Conservation (phyloP, 2,888 invertebrate genomes). For the Andrena chrysosceles region DNA sequence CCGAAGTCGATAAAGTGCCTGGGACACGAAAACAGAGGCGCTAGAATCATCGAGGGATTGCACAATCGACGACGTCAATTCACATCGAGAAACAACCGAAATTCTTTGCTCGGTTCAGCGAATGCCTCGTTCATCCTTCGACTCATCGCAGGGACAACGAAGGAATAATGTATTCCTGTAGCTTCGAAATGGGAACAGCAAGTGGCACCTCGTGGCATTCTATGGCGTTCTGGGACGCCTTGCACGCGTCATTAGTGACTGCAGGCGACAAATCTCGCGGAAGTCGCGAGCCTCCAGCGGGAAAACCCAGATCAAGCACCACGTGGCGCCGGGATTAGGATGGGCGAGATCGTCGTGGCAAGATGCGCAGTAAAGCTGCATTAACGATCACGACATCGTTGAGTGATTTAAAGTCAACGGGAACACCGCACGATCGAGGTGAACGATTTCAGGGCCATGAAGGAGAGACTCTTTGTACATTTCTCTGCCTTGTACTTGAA, state of each 20-base stretch:
- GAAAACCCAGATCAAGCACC: conserved; percentile 41
- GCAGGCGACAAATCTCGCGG: conserved; percentile 5
- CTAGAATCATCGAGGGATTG: neutral
- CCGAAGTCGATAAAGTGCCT: neutral
- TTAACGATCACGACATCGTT: neutral
- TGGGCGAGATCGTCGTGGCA: neutral
- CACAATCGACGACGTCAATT: conserved; percentile 3
- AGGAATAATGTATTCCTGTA: neutral
- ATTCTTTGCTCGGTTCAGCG: neutral
- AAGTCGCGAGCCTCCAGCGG: conserved; percentile 10
- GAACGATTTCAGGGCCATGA: too few species aligned
- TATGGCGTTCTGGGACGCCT: neutral
- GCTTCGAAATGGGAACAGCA: neutral
- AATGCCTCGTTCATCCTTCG: neutral
- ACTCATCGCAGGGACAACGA: neutral
- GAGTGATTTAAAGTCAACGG: neutral
- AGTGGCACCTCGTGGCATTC: neutral
- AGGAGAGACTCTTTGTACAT: too few species aligned
- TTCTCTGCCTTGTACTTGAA: too few species aligned
- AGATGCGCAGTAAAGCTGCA: neutral
- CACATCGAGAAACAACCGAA: neutral
- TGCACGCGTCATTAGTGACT: conserved; percentile 12
- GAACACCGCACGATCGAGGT: neutral
- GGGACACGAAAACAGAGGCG: neutral
- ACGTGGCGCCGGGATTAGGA: neutral